Evolutionary conservation across 37 sponge, comb jelly and placozoan genomes (phyloP), one percentile per base, ranked within the genome.

Genomic region (Cliona cf. orientalis): DNA sequence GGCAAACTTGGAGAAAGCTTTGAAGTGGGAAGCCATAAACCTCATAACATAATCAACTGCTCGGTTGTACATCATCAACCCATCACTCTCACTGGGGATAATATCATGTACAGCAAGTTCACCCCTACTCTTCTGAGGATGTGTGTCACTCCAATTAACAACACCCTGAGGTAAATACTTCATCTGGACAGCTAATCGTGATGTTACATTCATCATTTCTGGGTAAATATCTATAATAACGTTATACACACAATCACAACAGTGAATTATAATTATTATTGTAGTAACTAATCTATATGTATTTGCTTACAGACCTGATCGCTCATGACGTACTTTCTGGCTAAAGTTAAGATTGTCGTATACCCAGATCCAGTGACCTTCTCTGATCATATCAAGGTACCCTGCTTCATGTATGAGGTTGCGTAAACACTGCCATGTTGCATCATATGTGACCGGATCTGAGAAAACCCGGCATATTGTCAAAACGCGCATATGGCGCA

Each of bases 301-400:
- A n/a, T n/a, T n/a, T n/a, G n/a, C n/a, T 12, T 56, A 11, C 42
- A 38, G 6, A 46, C 56, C 75, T 46, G 22, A 6, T 19, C 69
- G 40, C 25, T 69, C 69, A 39, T 69, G 41, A n/a, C 69, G 7
- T 37, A 69, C 69, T 69, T 29, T 29, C 14, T 69, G 37, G 42
- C 35, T 38, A 9, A 69, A 40, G 35, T 69, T 69, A 9, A 69
- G 23, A 39, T 69, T 69, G 25, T 69, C 69, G 25, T n/a, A 69
- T 36, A 69, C 41, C 69, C 69, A 69, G 41, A 37, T 11, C 69
- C 69, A 69, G 25, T 69, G 69, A 11, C 42, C 69, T 19, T 19
- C 35, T 14, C 42, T 38, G 17, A 69, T 41, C 17, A 69, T 39
- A 4, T 34, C 23, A n/a, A 7, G 9, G 41, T 69, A 69, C 41